These are phyloP conservation scores for Thalassaphorura encarpata DNA, from an alignment of 1,140 invertebrate species.

Conservation along the genomic window DNA sequence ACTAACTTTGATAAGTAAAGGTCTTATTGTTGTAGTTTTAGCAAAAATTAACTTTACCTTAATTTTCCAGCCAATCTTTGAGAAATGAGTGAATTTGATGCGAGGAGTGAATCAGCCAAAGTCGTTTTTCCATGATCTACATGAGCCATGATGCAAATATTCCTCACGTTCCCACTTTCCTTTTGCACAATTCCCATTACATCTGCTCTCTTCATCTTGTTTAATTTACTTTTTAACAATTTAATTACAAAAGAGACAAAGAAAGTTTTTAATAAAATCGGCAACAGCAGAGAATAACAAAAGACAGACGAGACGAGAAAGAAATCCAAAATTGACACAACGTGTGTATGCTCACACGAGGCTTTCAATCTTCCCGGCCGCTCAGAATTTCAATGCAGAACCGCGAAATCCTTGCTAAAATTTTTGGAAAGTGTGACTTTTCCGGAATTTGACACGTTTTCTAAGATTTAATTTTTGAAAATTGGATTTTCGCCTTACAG, in stretches of 20 bases:
- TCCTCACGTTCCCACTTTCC: slow-evolving; percentile 63
- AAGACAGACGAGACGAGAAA: neutral
- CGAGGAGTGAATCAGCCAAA: slow-evolving; percentile 85
- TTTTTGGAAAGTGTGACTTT: too few species aligned
- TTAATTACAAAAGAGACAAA: neutral
- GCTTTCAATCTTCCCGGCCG: too few species aligned
- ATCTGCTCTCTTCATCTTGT: slow-evolving; percentile 48
- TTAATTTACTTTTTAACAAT: slow-evolving; percentile 41
- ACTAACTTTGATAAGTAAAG: neutral
- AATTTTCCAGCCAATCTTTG: slow-evolving; percentile 81
- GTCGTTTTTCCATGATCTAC: slow-evolving; percentile 99
- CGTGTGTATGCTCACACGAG: neutral
- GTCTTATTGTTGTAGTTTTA: neutral
- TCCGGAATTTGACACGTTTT: too few species aligned
- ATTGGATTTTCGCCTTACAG: too few species aligned
- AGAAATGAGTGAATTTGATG: slow-evolving; percentile 94
- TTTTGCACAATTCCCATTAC: slow-evolving; percentile 61
- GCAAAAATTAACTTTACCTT: slow-evolving; percentile 37
- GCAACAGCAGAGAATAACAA: neutral
- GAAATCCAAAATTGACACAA: neutral
- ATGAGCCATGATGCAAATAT: slow-evolving; percentile 98
- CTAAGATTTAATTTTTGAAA: too few species aligned
- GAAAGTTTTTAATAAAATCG: neutral
- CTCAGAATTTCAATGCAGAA: too few species aligned
- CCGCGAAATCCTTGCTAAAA: too few species aligned